Percentiles rank a stretch among this genome's conserved stretches.
phyloP scores from a whole-genome alignment of 2,113 vertebrate species.

The Atherinomorus stipes region DNA sequence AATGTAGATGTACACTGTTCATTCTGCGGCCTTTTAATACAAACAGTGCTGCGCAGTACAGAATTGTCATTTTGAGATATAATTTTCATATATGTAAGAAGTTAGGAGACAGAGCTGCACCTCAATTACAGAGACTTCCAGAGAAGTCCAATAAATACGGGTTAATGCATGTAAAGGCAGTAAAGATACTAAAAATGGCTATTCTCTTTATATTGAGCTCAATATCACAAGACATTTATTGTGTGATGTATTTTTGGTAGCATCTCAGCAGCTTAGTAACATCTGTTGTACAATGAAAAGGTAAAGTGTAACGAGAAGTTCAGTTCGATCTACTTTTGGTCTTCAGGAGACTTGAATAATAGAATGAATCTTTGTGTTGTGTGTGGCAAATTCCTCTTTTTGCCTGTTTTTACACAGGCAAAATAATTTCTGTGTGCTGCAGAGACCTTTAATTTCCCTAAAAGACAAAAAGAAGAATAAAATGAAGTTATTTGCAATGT shows the following conservation, averaged over 20 bases:
- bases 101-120: conserved; percentile 45
- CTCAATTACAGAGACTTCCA: conserved; percentile 64
- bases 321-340: conserved; percentile 46
- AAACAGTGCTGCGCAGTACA: conserved; percentile 40
- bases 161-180: conserved; percentile 69
- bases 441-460: conserved; percentile 54
- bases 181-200: conserved; percentile 45
- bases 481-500: background rate
- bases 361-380: conserved; percentile 56
- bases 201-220: conserved; percentile 39
- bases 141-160: conserved; percentile 71
- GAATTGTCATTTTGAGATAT: conserved; percentile 48
- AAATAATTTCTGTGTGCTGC: conserved; percentile 54
- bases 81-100: conserved; percentile 52
- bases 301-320: conserved; percentile 42
- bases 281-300: conserved; percentile 52
- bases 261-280: conserved; percentile 34
- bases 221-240: conserved; percentile 37
- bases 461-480: background rate
- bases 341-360: conserved; percentile 42
- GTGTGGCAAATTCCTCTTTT: conserved; percentile 52
- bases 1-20: conserved; percentile 60
- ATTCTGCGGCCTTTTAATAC: conserved; percentile 54
- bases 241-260: conserved; percentile 31
- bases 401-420: conserved; percentile 47